Evolutionary conservation across 1,140 invertebrate species (phyloP).

Genomic region (Listronotus bonariensis): DNA sequence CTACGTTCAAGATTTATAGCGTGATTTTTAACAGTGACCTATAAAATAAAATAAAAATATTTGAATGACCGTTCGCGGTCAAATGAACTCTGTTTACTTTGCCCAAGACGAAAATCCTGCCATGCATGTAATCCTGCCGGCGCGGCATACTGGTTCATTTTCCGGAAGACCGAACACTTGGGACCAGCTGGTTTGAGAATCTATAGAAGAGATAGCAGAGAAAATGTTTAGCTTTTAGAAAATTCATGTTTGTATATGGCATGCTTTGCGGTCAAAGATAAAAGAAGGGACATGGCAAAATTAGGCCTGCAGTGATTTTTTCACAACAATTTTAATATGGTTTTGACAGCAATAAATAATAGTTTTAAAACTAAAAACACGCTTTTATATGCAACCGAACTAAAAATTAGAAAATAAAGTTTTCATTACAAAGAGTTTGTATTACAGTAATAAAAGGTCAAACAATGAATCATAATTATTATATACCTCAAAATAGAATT

Average conservation of each 20-base stretch:
- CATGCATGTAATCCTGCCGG: conserved; percentile 26
- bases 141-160: conserved; percentile 30
- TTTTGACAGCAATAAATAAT: no score
- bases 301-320: no score
- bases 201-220: conserved; percentile 1
- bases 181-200: conserved; percentile 31
- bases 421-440: no score
- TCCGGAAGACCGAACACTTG: conserved; percentile 30
- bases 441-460: no score
- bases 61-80: conserved; percentile 23
- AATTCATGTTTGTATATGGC: conserved; percentile 3
- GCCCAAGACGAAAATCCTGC: conserved; percentile 27
- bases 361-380: no score
- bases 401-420: no score
- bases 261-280: conserved; percentile 1
- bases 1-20: no score
- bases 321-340: no score
- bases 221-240: conserved; percentile 27
- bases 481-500: no score
- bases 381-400: no score
- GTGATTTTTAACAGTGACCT: not conserved
- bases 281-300: not conserved
- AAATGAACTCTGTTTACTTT: conserved; percentile 36
- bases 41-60: conserved; percentile 23
- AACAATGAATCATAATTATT: no score